Conservation (phyloP, 1,140 invertebrate species). For the Steinernema feltiae region DNA sequence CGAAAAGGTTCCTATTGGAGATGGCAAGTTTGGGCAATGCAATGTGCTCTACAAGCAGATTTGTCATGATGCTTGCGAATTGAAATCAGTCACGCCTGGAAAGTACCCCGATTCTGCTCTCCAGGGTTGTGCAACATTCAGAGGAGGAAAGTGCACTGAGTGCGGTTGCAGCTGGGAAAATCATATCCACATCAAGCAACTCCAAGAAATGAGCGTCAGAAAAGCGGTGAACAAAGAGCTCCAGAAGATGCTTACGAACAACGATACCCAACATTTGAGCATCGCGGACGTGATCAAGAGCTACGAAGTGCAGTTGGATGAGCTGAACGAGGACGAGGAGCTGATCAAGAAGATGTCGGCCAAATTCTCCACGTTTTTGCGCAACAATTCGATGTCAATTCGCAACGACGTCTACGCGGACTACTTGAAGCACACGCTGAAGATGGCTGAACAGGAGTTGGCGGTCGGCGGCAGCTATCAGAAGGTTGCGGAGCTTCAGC, state of each 20-base stretch:
- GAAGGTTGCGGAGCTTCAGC: not conserved
- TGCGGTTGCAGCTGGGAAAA: not conserved
- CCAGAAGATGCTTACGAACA: conserved; percentile 22
- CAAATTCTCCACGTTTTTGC: conserved; percentile 35
- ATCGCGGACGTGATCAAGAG: not conserved
- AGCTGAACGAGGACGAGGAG: conserved; percentile 20
- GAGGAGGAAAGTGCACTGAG: not conserved
- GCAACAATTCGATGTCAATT: too few species aligned
- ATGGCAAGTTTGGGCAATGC: not conserved
- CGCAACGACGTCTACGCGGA: too few species aligned
- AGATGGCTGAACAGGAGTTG: not conserved
- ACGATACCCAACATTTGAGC: not conserved
- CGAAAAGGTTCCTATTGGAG: not conserved
- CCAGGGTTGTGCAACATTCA: not conserved
- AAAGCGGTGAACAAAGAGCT: conserved; percentile 10
- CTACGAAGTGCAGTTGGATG: conserved; percentile 8
- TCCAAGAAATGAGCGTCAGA: not conserved
- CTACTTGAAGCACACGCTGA: too few species aligned
- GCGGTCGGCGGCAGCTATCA: not conserved
- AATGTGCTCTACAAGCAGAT: conserved; percentile 18
- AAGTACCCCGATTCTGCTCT: not conserved
- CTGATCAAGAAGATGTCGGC: conserved; percentile 27
- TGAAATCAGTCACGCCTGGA: not conserved
- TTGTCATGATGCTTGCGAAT: not conserved
- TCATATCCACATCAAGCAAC: conserved; percentile 8